A percentile compares a stretch with the other conserved stretches of the same genome.
Evolutionary conservation across 2,888 invertebrate species (phyloP).

Genomic region (Pedicia rivosa): DNA sequence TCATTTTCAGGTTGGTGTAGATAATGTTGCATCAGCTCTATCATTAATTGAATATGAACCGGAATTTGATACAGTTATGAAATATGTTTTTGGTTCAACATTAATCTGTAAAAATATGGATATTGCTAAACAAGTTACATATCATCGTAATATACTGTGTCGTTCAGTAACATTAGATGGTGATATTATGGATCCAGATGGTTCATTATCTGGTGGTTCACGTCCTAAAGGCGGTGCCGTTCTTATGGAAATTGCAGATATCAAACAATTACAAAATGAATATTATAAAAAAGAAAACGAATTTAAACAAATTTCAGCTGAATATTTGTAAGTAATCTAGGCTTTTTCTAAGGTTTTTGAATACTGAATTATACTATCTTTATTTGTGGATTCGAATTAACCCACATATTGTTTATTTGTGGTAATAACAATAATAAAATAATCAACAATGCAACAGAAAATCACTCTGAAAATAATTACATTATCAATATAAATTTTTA

Average conservation of each 20-base stretch:
- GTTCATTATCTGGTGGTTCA: conserved; percentile 80
- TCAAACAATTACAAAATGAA: conserved; percentile 33
- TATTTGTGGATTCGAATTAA: background rate
- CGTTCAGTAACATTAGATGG: conserved; percentile 81
- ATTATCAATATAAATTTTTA: no score
- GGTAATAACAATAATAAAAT: no score
- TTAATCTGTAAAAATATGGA: conserved; percentile 73
- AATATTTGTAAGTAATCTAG: conserved; percentile 16
- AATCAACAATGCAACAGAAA: no score
- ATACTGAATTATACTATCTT: background rate
- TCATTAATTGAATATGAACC: conserved; percentile 56
- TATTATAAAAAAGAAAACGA: conserved; percentile 28
- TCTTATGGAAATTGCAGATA: conserved; percentile 38
- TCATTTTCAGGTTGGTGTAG: conserved; percentile 45
- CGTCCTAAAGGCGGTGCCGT: conserved; percentile 40
- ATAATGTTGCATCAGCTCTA: conserved; percentile 69
- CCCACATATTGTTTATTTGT: background rate
- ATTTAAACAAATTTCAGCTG: conserved; percentile 22
- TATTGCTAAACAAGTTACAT: conserved; percentile 63
- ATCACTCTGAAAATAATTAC: no score
- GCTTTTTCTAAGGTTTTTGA: background rate
- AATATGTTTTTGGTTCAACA: conserved; percentile 72
- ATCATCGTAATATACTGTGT: conserved; percentile 47
- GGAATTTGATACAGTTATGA: conserved; percentile 58
- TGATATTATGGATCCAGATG: conserved; percentile 80